Evolutionary conservation across 1,140 invertebrate species (phyloP).

Genomic region (Amyelois transitella): DNA sequence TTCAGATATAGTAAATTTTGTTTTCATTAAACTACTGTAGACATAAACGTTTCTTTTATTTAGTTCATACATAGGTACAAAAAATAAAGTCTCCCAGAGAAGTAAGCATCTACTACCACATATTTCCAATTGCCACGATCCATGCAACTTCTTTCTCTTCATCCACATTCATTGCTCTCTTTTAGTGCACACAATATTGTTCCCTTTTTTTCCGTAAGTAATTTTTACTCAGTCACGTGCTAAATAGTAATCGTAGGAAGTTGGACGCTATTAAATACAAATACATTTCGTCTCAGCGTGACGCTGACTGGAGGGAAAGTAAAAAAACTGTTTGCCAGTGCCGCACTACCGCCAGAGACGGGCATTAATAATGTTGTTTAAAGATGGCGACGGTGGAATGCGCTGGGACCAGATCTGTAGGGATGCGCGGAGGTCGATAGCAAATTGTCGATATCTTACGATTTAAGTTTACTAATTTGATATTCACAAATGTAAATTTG

Average conservation of each 20-base stretch:
- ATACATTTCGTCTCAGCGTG: conserved; percentile 38
- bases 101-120: no score
- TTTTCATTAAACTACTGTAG: no score
- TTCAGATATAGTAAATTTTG: no score
- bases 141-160: no score
- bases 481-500: background rate
- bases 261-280: conserved; percentile 57
- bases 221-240: background rate
- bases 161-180: no score
- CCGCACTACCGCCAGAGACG: conserved; percentile 19
- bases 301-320: conserved; percentile 21
- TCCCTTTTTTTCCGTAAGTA: no score
- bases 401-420: conserved; percentile 43
- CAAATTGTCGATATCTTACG: conserved; percentile 4
- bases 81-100: no score
- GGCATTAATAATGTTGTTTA: conserved; percentile 68
- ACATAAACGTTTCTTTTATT: no score
- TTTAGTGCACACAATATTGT: no score
- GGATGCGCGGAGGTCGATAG: conserved; percentile 37
- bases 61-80: no score
- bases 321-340: conserved; percentile 47
- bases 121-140: no score
- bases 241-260: background rate
- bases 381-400: conserved; percentile 64
- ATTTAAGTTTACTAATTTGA: background rate